Conservation (phyloP, 2,797 vertebrate species). For the Xenops minutus region DNA sequence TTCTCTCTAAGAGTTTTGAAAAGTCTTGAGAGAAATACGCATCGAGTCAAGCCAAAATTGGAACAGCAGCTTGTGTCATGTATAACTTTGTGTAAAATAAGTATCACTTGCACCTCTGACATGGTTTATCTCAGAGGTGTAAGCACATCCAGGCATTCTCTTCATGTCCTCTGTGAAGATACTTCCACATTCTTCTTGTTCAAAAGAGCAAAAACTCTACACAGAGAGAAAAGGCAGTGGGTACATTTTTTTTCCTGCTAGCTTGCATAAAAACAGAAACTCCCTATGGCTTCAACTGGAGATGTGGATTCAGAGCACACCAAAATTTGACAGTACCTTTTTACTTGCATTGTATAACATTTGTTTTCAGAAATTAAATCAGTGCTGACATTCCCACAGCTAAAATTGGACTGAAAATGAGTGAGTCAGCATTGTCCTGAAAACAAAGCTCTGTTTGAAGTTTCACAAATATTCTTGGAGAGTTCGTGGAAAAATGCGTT, state of each 20-base stretch:
- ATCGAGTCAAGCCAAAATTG: background rate
- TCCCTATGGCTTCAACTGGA: background rate
- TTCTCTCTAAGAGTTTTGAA: background rate
- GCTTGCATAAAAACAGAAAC: background rate
- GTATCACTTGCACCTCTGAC: background rate
- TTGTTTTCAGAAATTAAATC: background rate
- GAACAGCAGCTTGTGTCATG: background rate
- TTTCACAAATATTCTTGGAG: background rate
- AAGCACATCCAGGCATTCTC: background rate
- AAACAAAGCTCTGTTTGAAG: background rate
- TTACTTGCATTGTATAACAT: background rate
- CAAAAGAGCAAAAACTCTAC: background rate
- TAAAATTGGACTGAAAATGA: background rate
- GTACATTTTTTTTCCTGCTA: background rate
- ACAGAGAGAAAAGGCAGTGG: background rate
- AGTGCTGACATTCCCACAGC: background rate
- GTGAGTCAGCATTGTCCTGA: background rate
- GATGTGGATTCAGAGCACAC: background rate
- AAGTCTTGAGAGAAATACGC: background rate
- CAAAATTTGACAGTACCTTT: background rate
- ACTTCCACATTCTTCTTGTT: background rate
- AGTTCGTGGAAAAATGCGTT: fast-evolving
- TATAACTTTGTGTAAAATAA: background rate
- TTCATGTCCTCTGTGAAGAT: background rate
- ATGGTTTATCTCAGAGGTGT: background rate